Evolutionary conservation across 2,888 invertebrate genomes (phyloP).

Genomic region (Ctena decussata): DNA sequence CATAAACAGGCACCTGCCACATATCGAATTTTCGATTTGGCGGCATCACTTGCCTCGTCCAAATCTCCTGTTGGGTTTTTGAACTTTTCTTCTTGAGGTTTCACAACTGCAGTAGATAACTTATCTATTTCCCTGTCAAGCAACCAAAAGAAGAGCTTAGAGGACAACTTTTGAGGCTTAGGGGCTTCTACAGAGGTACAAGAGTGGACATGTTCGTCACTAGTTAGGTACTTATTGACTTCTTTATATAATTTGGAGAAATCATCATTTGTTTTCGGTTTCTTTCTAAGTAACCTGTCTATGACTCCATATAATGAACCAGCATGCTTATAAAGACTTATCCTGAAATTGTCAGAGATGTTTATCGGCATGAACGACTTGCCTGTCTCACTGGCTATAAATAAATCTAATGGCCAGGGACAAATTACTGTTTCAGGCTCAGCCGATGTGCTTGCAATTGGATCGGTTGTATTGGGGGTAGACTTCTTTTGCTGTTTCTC

Average conservation of each 20-base stretch:
- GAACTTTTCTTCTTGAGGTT: not conserved
- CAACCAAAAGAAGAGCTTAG: not conserved
- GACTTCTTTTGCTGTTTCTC: not conserved
- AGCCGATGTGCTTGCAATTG: not conserved
- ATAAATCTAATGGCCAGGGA: not conserved
- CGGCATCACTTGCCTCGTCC: not conserved
- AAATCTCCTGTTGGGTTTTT: not conserved
- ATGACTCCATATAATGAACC: not conserved
- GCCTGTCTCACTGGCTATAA: not conserved
- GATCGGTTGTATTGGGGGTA: not conserved
- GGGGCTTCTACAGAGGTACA: not conserved
- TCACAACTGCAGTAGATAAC: not conserved
- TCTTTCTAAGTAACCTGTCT: not conserved
- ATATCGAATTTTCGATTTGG: not conserved
- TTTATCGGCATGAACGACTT: not conserved
- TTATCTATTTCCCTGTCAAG: not conserved
- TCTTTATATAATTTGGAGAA: not conserved
- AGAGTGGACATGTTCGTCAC: not conserved
- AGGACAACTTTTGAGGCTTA: conserved; percentile 2
- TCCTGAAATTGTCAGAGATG: not conserved
- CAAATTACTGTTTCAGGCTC: not conserved
- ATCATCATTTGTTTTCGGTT: not conserved
- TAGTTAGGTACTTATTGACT: not conserved
- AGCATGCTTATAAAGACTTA: not conserved
- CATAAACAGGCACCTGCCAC: not conserved